Evolutionary conservation across 2,113 vertebrate genomes (phyloP).

Genomic region (Atractosteus spatula): DNA sequence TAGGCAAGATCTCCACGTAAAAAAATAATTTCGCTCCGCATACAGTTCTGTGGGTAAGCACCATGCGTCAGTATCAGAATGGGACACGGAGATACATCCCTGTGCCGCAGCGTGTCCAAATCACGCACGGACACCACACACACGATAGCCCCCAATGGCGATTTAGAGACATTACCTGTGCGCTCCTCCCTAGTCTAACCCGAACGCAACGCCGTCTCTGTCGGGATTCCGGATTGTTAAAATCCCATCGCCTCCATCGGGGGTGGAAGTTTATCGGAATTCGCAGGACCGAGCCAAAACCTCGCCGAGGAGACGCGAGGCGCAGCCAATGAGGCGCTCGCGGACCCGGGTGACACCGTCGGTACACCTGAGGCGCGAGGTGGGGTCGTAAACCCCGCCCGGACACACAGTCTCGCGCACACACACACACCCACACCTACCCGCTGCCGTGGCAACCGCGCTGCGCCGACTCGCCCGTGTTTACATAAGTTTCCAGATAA

Average conservation of each 20-base stretch:
- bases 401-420: not conserved
- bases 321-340: constrained; percentile 24
- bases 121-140: no score
- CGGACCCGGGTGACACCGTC: constrained; percentile 16
- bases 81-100: no score
- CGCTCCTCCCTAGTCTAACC: no score
- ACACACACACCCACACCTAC: constrained; percentile 11
- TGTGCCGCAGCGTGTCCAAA: no score
- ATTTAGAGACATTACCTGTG: no score
- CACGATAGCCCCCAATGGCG: no score
- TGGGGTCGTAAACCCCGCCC: not conserved
- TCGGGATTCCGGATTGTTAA: not conserved
- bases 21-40: no score
- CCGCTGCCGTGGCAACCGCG: not conserved
- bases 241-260: not conserved
- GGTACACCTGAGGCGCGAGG: constrained; percentile 29
- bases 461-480: constrained; percentile 7
- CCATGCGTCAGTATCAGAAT: no score
- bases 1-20: no score
- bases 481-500: not conserved
- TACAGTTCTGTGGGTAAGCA: no score
- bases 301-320: not conserved
- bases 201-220: no score
- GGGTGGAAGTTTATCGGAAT: not conserved
- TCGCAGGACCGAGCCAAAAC: not conserved